phyloP scores from a whole-genome alignment of 2,797 vertebrate genomes.

The Lerista edwardsae region DNA sequence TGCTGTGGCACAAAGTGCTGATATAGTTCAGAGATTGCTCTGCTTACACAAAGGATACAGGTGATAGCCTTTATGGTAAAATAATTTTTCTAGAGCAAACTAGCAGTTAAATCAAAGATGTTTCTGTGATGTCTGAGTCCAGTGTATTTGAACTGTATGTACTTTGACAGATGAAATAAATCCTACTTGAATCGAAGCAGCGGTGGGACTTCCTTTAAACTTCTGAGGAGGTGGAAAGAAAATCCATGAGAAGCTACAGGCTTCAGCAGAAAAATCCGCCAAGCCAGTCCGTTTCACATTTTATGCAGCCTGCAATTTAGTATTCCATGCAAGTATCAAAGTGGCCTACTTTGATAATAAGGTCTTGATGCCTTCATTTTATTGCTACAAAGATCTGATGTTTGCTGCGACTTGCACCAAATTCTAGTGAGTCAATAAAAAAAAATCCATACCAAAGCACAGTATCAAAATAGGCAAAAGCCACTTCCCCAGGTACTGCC shows the following conservation, averaged over 20 bases:
- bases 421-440: background rate
- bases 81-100: slow-evolving; percentile 22
- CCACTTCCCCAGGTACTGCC: background rate
- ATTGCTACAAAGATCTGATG: background rate
- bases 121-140: slow-evolving; percentile 41
- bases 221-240: slow-evolving; percentile 35
- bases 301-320: slow-evolving; percentile 30
- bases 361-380: slow-evolving; percentile 4
- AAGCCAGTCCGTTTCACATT: background rate
- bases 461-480: background rate
- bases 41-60: slow-evolving; percentile 31
- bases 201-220: slow-evolving; percentile 19
- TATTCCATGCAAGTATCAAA: slow-evolving; percentile 17
- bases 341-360: background rate
- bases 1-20: background rate
- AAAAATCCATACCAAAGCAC: background rate
- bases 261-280: background rate
- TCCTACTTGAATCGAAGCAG: slow-evolving; percentile 32
- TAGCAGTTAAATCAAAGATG: slow-evolving; percentile 25
- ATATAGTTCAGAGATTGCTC: slow-evolving; percentile 15
- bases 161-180: slow-evolving; percentile 34
- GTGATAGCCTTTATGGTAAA: background rate
- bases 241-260: slow-evolving; percentile 19
- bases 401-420: background rate
- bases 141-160: slow-evolving; percentile 38